Evolutionary conservation across 2,888 invertebrate species (phyloP).

Genomic region (Drosophila acutilabella): DNA sequence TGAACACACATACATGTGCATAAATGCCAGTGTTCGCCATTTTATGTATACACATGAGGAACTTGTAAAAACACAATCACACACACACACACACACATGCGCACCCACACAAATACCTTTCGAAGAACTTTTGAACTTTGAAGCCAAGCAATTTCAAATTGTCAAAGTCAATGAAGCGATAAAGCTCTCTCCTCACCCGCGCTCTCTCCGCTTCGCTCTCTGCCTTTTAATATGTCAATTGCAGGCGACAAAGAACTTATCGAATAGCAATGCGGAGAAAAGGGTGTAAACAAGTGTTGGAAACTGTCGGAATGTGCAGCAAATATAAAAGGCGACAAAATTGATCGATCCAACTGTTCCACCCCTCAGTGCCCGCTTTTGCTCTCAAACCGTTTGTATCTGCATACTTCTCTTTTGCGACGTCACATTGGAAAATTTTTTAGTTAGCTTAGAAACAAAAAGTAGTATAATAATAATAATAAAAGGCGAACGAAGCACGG

Average conservation of each 20-base stretch:
- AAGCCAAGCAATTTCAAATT: conserved; percentile 59
- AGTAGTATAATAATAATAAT: conserved; percentile 13
- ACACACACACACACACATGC: conserved; percentile 8
- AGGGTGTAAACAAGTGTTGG: neutral
- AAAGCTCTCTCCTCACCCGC: conserved; percentile 38
- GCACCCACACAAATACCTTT: conserved; percentile 24
- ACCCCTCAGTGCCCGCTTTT: conserved; percentile 12
- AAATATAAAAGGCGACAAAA: conserved; percentile 22
- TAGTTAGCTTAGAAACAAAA: conserved; percentile 32
- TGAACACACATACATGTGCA: neutral
- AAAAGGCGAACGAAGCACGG: conserved; percentile 25
- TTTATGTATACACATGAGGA: conserved; percentile 30
- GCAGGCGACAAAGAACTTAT: conserved; percentile 26
- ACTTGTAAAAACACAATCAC: conserved; percentile 32
- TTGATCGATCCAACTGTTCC: conserved; percentile 42
- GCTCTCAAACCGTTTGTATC: neutral
- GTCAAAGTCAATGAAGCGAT: conserved; percentile 64
- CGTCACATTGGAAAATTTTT: conserved; percentile 48
- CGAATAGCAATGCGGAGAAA: conserved; percentile 9
- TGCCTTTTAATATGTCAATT: conserved; percentile 3
- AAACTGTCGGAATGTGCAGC: conserved; percentile 8
- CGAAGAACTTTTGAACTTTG: conserved; percentile 63
- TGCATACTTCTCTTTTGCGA: conserved; percentile 3
- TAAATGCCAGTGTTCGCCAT: conserved; percentile 13
- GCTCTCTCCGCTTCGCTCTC: conserved; percentile 10